Conservation (phyloP, 2,113 vertebrate species). For the Vulpes ferrilata region DNA sequence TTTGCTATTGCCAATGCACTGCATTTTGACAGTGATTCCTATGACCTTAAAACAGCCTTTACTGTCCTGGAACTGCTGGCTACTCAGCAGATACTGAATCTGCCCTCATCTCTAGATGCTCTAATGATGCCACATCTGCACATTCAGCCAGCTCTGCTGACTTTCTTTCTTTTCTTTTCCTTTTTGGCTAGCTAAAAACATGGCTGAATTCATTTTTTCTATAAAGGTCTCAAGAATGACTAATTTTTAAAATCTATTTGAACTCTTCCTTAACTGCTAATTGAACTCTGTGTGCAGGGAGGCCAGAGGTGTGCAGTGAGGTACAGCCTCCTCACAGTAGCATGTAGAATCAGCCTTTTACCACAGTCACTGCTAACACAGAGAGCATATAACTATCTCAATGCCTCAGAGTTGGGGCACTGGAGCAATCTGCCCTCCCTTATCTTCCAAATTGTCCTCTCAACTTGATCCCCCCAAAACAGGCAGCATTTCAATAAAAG, state of each 20-base stretch:
- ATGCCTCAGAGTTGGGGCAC: conserved; percentile 80
- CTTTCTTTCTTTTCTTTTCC: conserved; percentile 49
- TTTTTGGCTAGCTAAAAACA: conserved; percentile 76
- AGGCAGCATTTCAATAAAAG: conserved; percentile 71
- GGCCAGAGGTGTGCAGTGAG: conserved; percentile 79
- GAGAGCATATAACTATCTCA: conserved; percentile 77
- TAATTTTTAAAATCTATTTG: conserved; percentile 86
- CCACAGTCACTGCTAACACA: conserved; percentile 70
- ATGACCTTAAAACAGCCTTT: conserved; percentile 87
- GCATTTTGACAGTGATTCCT: conserved; percentile 77
- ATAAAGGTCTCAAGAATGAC: conserved; percentile 83
- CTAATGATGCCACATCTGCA: conserved; percentile 84
- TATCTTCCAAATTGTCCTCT: conserved; percentile 82
- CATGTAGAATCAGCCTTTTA: conserved; percentile 78
- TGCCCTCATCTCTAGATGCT: conserved; percentile 84
- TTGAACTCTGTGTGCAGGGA: conserved; percentile 83
- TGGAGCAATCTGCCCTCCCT: conserved; percentile 83
- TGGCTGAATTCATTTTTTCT: conserved; percentile 79
- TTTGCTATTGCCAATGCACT: conserved; percentile 53
- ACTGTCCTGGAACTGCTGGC: conserved; percentile 84
- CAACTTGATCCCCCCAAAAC: neutral
- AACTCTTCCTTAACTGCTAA: conserved; percentile 87
- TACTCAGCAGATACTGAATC: conserved; percentile 85
- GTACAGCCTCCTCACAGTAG: conserved; percentile 78
- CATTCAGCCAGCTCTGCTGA: conserved; percentile 83